phyloP scores from a whole-genome alignment of 2,888 invertebrate species.

The Eubasilissa splendida region DNA sequence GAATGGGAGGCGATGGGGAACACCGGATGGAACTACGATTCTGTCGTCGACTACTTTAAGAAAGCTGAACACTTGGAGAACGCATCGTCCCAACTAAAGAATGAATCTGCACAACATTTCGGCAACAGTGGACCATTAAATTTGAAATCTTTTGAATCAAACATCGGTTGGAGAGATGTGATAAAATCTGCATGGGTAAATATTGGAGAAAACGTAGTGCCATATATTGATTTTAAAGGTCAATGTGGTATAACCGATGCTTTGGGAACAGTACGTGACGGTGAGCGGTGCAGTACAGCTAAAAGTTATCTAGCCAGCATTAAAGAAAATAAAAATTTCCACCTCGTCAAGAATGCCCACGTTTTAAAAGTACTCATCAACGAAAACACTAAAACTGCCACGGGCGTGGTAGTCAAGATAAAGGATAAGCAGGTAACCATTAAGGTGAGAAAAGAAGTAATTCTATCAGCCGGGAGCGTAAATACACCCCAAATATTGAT shows the following conservation, averaged over 20 bases:
- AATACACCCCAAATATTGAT: conserved; percentile 92
- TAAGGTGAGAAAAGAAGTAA: conserved; percentile 84
- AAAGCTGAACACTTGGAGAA: conserved; percentile 83
- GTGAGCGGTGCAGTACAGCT: conserved; percentile 85
- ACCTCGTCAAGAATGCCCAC: conserved; percentile 85
- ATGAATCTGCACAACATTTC: conserved; percentile 63
- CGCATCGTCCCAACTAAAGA: conserved; percentile 59
- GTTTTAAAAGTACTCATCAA: conserved; percentile 81
- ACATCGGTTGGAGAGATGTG: conserved; percentile 61
- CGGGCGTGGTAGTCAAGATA: conserved; percentile 80
- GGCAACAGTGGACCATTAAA: conserved; percentile 66
- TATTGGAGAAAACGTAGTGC: conserved; percentile 64
- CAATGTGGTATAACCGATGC: conserved; percentile 68
- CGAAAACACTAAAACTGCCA: conserved; percentile 78
- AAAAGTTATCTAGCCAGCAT: conserved; percentile 87
- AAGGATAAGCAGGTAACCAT: conserved; percentile 77
- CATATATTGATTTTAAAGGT: conserved; percentile 67
- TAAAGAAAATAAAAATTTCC: conserved; percentile 82
- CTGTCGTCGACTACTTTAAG: conserved; percentile 87
- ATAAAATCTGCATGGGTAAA: conserved; percentile 66
- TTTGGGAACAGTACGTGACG: conserved; percentile 69
- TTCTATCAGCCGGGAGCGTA: conserved; percentile 90
- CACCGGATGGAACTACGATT: conserved; percentile 88
- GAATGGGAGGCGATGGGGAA: conserved; percentile 89
- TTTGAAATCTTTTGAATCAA: conserved; percentile 63